Percentiles rank a stretch among this genome's conserved stretches.
phyloP scores from a whole-genome alignment of 2,113 vertebrate genomes.

The Cygnus atratus region DNA sequence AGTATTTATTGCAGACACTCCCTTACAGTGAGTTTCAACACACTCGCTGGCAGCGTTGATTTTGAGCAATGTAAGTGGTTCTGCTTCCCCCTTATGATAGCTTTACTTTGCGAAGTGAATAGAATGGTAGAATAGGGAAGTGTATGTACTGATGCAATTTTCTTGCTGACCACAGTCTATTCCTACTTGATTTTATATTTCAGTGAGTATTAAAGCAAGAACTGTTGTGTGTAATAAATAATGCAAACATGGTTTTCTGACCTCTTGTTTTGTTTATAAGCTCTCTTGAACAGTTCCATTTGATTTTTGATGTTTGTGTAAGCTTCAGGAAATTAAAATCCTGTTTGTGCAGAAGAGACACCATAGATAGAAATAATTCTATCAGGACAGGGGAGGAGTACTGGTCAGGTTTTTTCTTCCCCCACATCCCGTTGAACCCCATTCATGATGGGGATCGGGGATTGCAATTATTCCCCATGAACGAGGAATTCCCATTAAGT shows the following conservation, averaged over 20 bases:
- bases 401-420: not conserved
- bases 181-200: not conserved
- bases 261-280: not conserved
- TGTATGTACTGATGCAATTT: not conserved
- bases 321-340: not conserved
- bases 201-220: not conserved
- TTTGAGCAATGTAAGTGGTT: not conserved
- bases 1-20: not conserved
- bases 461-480: too few relatives aligned
- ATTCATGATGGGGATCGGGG: too few relatives aligned
- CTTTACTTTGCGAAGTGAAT: not conserved
- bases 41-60: not conserved
- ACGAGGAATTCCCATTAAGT: too few relatives aligned
- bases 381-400: too few relatives aligned
- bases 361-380: not conserved
- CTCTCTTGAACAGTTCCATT: not conserved
- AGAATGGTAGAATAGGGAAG: slow-evolving; percentile 8
- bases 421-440: not conserved
- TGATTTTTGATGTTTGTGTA: not conserved
- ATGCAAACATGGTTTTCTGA: not conserved
- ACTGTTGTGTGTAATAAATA: not conserved
- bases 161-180: not conserved
- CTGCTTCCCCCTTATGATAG: slow-evolving; percentile 18
- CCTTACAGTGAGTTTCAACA: not conserved
- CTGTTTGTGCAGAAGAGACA: not conserved